Evolutionary conservation across 2,113 vertebrate species (phyloP).

Genomic region (Meriones unguiculatus): DNA sequence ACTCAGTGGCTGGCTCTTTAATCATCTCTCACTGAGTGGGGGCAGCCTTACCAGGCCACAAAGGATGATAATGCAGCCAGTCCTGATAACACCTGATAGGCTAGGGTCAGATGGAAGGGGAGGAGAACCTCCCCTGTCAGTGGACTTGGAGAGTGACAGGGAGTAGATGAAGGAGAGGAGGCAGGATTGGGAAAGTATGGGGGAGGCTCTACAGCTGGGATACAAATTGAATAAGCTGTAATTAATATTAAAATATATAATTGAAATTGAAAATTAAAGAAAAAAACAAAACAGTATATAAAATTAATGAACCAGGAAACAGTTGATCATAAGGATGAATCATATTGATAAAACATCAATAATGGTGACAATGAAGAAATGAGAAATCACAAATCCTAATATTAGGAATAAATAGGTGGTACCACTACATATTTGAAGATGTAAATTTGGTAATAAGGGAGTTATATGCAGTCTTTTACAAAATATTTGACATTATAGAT

Average conservation of each 20-base stretch:
- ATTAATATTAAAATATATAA: neutral
- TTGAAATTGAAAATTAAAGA: neutral
- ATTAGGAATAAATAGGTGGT: neutral
- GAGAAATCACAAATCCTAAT: neutral
- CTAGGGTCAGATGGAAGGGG: no score
- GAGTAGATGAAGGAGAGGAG: no score
- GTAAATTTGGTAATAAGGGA: neutral
- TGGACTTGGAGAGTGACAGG: no score
- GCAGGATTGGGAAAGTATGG: no score
- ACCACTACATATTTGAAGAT: neutral
- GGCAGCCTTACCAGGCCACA: no score
- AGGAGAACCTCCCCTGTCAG: no score
- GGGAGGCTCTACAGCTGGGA: no score
- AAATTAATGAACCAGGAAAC: neutral
- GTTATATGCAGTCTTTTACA: neutral
- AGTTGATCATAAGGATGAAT: neutral
- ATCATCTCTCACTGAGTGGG: no score
- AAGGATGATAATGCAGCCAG: no score
- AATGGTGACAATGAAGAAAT: neutral
- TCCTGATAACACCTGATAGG: no score
- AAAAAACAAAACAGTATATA: neutral
- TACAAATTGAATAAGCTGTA: no score
- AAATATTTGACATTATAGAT: conserved; percentile 9
- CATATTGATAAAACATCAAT: neutral
- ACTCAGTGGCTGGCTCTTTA: no score